A percentile compares a stretch with the other conserved stretches of the same genome.
Conservation (phyloP, 2,888 invertebrate species). For the Diogma glabrata region DNA sequence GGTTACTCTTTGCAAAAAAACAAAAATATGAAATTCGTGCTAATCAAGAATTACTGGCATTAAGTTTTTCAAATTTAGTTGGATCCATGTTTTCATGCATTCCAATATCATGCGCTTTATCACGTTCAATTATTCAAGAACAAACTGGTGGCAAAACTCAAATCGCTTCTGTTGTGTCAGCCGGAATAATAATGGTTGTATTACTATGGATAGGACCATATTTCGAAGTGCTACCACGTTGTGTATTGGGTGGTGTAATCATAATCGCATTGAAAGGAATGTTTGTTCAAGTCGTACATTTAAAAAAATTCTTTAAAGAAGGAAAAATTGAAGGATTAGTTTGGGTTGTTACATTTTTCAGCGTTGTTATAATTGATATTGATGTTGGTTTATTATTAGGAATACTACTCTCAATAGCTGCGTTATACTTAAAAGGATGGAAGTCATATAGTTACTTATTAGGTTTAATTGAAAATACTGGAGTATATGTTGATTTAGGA, state of each 20-base stretch:
- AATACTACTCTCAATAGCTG: conserved; percentile 51
- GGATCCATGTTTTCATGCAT: conserved; percentile 47
- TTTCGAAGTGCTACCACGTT: conserved; percentile 62
- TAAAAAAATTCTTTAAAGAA: conserved; percentile 52
- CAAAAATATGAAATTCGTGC: conserved; percentile 54
- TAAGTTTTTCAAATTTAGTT: conserved; percentile 23
- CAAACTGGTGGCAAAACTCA: conserved; percentile 72
- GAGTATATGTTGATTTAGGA: conserved; percentile 51
- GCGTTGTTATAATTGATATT: conserved; percentile 61
- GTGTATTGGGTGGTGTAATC: conserved; percentile 56
- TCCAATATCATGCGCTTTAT: conserved; percentile 54
- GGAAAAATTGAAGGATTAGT: conserved; percentile 54
- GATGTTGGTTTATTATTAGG: conserved; percentile 61
- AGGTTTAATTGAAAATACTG: conserved; percentile 50
- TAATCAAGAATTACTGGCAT: conserved; percentile 61
- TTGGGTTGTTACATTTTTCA: conserved; percentile 62
- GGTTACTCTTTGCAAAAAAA: conserved; percentile 60
- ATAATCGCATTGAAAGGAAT: conserved; percentile 67
- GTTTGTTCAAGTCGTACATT: conserved; percentile 55
- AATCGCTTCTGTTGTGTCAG: conserved; percentile 64
- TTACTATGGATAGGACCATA: conserved; percentile 71
- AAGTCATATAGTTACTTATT: conserved; percentile 48
- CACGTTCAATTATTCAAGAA: conserved; percentile 59
- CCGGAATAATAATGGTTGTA: conserved; percentile 55
- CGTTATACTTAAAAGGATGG: conserved; percentile 53